These are phyloP conservation scores for Drosophila miranda DNA, from an alignment of 1,140 invertebrate genomes.

Conservation along the genomic window DNA sequence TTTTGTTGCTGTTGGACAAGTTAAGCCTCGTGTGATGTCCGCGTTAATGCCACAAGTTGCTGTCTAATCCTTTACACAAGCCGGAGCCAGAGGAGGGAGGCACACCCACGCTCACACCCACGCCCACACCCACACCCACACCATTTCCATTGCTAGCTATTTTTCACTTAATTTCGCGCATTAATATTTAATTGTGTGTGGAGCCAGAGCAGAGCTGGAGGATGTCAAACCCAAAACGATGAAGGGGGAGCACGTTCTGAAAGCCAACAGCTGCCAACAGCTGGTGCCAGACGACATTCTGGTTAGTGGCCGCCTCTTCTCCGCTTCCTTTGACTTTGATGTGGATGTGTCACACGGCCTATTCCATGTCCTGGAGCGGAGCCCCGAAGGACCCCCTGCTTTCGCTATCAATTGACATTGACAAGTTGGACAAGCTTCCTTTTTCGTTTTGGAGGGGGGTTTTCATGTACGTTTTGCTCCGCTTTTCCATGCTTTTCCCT, in stretches of 20 bases:
- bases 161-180: constrained; percentile 75
- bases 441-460: not conserved
- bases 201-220: constrained; percentile 12
- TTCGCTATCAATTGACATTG: constrained; percentile 75
- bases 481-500: constrained; percentile 18
- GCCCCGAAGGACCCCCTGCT: constrained; percentile 2
- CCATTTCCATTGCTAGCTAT: constrained; percentile 44
- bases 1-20: constrained; percentile 25
- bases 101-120: not conserved
- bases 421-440: constrained; percentile 47
- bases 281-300: constrained; percentile 43
- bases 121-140: not conserved
- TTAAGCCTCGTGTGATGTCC: constrained; percentile 43
- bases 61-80: constrained; percentile 60
- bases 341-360: constrained; percentile 43
- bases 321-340: constrained; percentile 14
- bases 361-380: not conserved
- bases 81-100: not conserved
- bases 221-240: constrained; percentile 22
- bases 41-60: constrained; percentile 66
- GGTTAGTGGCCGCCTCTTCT: not conserved
- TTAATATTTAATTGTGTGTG: constrained; percentile 75
- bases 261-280: constrained; percentile 62
- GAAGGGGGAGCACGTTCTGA: constrained; percentile 47
- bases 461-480: constrained; percentile 15